Conservation (phyloP, 2,888 invertebrate genomes). For the Nomada lathburiana region DNA sequence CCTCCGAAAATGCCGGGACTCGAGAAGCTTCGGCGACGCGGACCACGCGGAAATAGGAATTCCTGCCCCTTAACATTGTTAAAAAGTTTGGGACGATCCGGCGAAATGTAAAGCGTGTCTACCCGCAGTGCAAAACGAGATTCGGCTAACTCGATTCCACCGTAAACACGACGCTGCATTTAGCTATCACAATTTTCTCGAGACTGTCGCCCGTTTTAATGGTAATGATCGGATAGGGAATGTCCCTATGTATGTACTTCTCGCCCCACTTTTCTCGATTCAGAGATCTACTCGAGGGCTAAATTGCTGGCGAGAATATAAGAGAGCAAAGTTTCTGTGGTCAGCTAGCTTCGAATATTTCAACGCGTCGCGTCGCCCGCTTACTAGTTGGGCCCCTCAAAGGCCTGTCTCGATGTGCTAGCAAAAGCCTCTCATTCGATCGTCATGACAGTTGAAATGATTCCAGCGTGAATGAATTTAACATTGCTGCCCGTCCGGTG, state of each 20-base stretch:
- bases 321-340: slow-evolving; percentile 1
- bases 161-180: background rate
- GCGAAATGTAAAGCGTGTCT: background rate
- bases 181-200: background rate
- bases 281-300: background rate
- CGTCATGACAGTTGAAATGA: no score
- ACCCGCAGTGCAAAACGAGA: background rate
- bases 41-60: slow-evolving; percentile 4
- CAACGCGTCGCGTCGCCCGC: slow-evolving; percentile 55
- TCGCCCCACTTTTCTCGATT: background rate
- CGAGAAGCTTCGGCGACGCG: background rate
- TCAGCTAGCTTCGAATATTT: slow-evolving; percentile 61
- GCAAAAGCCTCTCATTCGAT: background rate
- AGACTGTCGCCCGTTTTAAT: background rate
- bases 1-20: background rate
- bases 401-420: slow-evolving; percentile 41
- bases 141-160: background rate
- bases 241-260: no score
- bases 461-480: background rate
- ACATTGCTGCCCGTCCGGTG: no score
- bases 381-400: slow-evolving; percentile 52
- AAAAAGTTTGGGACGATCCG: slow-evolving; percentile 17
- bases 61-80: slow-evolving; percentile 14
- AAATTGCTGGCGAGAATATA: background rate
- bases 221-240: no score